Conservation (phyloP, 2,797 vertebrate genomes). For the Gallinago solitaria region DNA sequence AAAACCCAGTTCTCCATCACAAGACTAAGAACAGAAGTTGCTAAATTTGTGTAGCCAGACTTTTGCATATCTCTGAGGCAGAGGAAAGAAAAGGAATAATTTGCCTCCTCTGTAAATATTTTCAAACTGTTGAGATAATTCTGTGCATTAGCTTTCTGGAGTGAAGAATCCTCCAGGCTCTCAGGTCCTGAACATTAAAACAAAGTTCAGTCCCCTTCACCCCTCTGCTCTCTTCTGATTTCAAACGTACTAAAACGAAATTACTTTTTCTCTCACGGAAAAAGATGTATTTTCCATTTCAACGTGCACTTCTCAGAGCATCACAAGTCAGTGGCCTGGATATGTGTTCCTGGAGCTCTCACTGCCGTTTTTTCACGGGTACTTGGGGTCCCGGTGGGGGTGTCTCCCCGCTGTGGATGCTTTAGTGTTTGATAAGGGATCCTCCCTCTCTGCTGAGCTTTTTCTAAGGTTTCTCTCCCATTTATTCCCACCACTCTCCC, state of each 20-base stretch:
- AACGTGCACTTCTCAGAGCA: neutral
- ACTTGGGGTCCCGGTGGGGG: accelerated
- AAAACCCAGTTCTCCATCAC: neutral
- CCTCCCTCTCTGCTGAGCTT: neutral
- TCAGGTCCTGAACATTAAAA: neutral
- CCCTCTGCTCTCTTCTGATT: neutral
- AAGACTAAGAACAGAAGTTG: neutral
- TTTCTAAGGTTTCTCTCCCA: neutral
- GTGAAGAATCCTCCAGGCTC: neutral
- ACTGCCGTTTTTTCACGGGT: neutral
- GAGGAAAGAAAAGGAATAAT: neutral
- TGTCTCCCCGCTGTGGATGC: neutral
- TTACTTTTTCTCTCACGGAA: neutral
- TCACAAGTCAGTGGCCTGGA: neutral
- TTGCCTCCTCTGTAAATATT: neutral
- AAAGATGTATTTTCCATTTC: neutral
- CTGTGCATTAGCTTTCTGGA: neutral
- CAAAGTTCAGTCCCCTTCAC: neutral
- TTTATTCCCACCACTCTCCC: neutral
- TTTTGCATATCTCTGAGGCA: neutral
- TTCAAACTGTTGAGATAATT: neutral
- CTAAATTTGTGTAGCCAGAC: neutral
- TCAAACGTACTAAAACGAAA: neutral
- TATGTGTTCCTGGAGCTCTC: neutral
- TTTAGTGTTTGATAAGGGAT: neutral